Base-by-base conservation (phyloP, 2,797 vertebrate species). In the Girardinus metallicus region DNA sequence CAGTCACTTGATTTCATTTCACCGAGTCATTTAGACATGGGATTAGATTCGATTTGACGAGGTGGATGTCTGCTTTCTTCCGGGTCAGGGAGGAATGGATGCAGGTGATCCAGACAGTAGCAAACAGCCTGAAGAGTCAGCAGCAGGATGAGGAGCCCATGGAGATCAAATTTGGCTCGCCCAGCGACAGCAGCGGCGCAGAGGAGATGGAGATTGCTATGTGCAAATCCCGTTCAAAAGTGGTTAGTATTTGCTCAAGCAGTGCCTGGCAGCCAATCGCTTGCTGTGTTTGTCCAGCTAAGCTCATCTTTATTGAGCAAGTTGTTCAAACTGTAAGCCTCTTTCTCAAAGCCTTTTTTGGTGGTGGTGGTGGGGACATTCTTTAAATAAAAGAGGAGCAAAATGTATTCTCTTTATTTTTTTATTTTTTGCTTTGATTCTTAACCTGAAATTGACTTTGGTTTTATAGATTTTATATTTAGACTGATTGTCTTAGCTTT, bases 41-140 rank as follows among this genome's bases (percentile, higher is more conserved):
- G 21, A 21, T 71, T 34, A 34, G 41, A 80, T 85, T 78, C 80
- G 36, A 80, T 85, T 78, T 85, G 46, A 75, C 76, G 60, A 86
- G 34, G 34, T 44, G 46, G 68, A 64, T 53, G 5, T 86, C 29
- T 90, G 73, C 86, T 78, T 90, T 47, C 15, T 83, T 68, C 73
- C 64, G 74, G 39, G 55, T 87, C 85, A 99, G 98, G 88, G 98
- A 99, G 92, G 97, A 99, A 76, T 99, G 98, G 98, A 98, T 98
- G 92, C 93, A 93, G 80, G 96, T 97, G 60, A 99, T 99, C 88
- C 98, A 99, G 92, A 96, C 96, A 0, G 98, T 99, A 0, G 97
- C 98, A 80, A 98, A 98, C 84, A 97, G 97, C 85, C 95, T 99
- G 53, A 98, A 99, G 94, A 96, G 96, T 75, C 96, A 96, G 75